Evolutionary conservation across 2,113 vertebrate species (phyloP).

Genomic region (Ictalurus punctatus): DNA sequence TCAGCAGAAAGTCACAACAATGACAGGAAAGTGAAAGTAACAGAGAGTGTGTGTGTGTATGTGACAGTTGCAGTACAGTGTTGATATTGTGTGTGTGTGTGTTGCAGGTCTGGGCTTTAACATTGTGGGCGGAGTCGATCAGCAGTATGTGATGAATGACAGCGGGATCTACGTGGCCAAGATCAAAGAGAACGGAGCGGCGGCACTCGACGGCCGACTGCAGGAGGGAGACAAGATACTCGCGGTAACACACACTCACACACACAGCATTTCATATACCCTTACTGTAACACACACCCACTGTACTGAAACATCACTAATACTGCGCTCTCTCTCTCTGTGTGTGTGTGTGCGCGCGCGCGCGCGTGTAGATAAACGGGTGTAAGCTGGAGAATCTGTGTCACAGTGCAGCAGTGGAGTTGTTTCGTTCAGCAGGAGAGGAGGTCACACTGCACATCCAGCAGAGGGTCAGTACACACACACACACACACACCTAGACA

Average conservation of each 20-base stretch:
- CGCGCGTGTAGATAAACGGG: constrained; percentile 83
- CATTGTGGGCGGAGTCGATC: constrained; percentile 93
- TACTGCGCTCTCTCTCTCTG: background rate
- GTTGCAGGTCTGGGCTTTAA: constrained; percentile 92
- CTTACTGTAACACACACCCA: background rate
- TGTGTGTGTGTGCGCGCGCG: constrained; percentile 11
- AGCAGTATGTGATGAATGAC: constrained; percentile 84
- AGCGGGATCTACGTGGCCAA: constrained; percentile 90
- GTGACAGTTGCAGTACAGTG: too few species aligned
- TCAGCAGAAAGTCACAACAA: background rate
- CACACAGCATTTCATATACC: background rate
- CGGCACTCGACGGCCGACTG: constrained; percentile 86
- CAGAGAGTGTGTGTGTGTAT: background rate
- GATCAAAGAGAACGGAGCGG: constrained; percentile 92
- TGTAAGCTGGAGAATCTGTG: constrained; percentile 75
- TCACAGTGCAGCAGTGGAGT: constrained; percentile 83
- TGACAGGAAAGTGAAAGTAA: constrained; percentile 11
- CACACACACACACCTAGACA: background rate
- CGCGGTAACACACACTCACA: constrained; percentile 70
- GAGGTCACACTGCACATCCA: constrained; percentile 82
- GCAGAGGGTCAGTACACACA: constrained; percentile 75
- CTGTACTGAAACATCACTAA: background rate
- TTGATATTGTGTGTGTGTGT: too few species aligned
- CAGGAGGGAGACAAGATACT: constrained; percentile 94
- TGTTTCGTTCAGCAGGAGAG: constrained; percentile 86